phyloP scores from a whole-genome alignment of 2,113 vertebrate genomes.

The Anseranas semipalmata region DNA sequence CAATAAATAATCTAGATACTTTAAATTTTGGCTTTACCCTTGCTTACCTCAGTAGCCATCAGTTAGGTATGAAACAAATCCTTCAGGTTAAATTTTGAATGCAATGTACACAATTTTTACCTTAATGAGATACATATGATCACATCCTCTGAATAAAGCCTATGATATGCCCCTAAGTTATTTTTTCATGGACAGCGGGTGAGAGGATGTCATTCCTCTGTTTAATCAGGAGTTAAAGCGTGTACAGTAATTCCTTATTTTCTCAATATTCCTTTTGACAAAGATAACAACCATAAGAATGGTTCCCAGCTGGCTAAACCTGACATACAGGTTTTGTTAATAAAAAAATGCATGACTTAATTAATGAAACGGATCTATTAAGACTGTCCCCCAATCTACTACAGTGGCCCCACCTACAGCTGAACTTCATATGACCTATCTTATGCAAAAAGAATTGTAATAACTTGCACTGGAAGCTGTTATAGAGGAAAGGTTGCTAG shows the following conservation, averaged over 20 bases:
- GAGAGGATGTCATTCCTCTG: conserved; percentile 69
- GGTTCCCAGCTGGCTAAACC: conserved; percentile 80
- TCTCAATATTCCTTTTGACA: conserved; percentile 83
- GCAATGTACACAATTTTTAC: conserved; percentile 15
- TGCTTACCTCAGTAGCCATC: conserved; percentile 21
- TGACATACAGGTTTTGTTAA: conserved; percentile 84
- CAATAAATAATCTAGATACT: neutral
- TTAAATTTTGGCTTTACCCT: conserved; percentile 39
- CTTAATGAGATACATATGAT: conserved; percentile 45
- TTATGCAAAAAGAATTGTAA: conserved; percentile 83
- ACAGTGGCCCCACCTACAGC: conserved; percentile 78
- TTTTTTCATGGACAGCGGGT: conserved; percentile 66
- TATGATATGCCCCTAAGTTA: conserved; percentile 73
- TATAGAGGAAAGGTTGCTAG: conserved; percentile 70
- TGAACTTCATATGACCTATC: conserved; percentile 82
- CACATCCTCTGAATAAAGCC: conserved; percentile 53
- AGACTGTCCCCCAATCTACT: conserved; percentile 78
- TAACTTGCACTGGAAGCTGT: conserved; percentile 78
- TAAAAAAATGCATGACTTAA: conserved; percentile 83
- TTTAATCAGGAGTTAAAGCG: conserved; percentile 82
- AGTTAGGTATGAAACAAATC: conserved; percentile 20
- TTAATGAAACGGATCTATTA: conserved; percentile 85
- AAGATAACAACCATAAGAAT: conserved; percentile 82
- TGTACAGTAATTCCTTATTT: conserved; percentile 80
- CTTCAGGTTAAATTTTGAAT: conserved; percentile 44